A percentile compares a stretch with the other conserved stretches of the same genome.
Conservation (phyloP, 2,113 vertebrate species). For the Zingel zingel region DNA sequence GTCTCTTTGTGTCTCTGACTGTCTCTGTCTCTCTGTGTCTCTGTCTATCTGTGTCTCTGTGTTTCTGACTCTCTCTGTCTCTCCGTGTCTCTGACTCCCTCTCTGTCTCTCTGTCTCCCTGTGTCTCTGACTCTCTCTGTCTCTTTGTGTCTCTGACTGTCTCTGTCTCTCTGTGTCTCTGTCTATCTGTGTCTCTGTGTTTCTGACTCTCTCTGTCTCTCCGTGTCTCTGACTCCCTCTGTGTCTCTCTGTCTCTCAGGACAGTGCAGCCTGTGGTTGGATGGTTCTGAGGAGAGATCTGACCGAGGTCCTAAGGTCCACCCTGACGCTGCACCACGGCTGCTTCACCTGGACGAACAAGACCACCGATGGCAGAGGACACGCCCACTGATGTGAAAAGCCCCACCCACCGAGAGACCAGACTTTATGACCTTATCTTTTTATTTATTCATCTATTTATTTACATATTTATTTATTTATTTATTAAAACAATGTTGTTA, state of each 20-base stretch:
- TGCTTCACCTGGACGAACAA: slow-evolving; percentile 46
- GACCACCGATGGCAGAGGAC: neutral
- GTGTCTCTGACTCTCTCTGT: no score
- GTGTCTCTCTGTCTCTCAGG: slow-evolving; percentile 48
- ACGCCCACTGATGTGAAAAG: no score
- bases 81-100: neutral
- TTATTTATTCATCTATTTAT: slow-evolving; percentile 7
- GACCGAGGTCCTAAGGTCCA: slow-evolving; percentile 14
- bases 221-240: no score
- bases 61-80: neutral
- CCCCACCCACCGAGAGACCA: neutral
- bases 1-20: no score
- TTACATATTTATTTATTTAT: slow-evolving; percentile 44
- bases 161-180: no score
- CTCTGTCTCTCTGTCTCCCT: no score
- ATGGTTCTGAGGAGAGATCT: slow-evolving; percentile 59
- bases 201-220: no score
- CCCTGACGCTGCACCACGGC: neutral
- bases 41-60: no score
- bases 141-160: no score
- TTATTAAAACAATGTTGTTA: neutral
- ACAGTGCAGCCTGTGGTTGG: slow-evolving; percentile 57
- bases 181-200: slow-evolving; percentile 12
- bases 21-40: no score
- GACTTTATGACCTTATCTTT: neutral